phyloP scores from a whole-genome alignment of 2,888 invertebrate species.

The Hesperia comma region DNA sequence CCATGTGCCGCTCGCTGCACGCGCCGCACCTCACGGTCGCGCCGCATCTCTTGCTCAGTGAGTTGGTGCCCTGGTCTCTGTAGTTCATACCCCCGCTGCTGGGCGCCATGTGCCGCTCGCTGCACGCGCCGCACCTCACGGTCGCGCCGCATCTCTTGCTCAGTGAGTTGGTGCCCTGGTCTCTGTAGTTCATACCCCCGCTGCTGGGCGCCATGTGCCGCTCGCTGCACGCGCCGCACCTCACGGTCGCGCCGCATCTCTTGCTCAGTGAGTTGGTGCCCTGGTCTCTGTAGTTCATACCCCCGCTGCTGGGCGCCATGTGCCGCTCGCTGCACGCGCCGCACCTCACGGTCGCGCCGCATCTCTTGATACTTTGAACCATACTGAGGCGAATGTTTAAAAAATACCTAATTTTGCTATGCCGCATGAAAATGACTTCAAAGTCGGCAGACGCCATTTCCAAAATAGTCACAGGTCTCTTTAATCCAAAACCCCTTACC shows the following conservation, averaged over 20 bases:
- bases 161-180: too few species aligned
- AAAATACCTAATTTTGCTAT: too few species aligned
- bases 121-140: slow-evolving; percentile 96
- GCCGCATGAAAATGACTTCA: too few species aligned
- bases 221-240: slow-evolving; percentile 94
- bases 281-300: too few species aligned
- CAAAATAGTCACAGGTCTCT: too few species aligned
- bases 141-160: slow-evolving; percentile 65
- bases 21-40: slow-evolving; percentile 93
- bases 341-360: slow-evolving; percentile 88
- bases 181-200: too few species aligned
- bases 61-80: too few species aligned
- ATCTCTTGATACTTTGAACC: too few species aligned
- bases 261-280: slow-evolving; percentile 49
- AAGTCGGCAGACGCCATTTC: too few species aligned
- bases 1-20: slow-evolving; percentile 94
- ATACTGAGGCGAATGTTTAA: too few species aligned
- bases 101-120: slow-evolving; percentile 93
- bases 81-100: too few species aligned
- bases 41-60: slow-evolving; percentile 52
- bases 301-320: slow-evolving; percentile 93
- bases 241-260: slow-evolving; percentile 84
- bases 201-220: slow-evolving; percentile 95
- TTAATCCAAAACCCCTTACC: too few species aligned
- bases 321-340: slow-evolving; percentile 95